Evolutionary conservation across 2,113 vertebrate genomes (phyloP).

Genomic region (Pachycephala philippinensis): DNA sequence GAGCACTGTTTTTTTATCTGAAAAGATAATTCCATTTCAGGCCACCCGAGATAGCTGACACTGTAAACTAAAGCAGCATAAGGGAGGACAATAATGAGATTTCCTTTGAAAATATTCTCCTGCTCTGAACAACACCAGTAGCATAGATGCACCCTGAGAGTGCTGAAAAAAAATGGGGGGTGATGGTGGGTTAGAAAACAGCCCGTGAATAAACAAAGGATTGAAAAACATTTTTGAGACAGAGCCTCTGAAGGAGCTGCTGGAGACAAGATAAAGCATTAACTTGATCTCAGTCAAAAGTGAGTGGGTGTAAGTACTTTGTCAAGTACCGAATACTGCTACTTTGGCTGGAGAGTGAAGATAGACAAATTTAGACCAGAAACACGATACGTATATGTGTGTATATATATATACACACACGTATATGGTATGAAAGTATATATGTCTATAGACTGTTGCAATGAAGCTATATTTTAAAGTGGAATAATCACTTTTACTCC

Average conservation of each 20-base stretch:
- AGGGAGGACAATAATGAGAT: neutral
- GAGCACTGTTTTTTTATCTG: neutral
- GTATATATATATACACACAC: neutral
- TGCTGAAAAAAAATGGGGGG: neutral
- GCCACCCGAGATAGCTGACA: neutral
- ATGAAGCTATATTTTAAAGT: neutral
- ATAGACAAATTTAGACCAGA: conserved; percentile 38
- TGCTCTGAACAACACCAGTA: neutral
- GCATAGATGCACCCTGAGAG: neutral
- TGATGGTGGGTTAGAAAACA: neutral
- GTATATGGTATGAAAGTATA: neutral
- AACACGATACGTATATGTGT: neutral
- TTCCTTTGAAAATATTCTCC: neutral
- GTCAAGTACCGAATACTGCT: conserved; percentile 3
- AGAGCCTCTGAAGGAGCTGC: neutral
- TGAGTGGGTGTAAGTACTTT: conserved; percentile 35
- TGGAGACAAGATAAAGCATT: conserved; percentile 25
- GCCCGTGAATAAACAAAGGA: neutral
- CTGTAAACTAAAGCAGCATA: neutral
- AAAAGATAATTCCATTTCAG: neutral
- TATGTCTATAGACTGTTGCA: neutral
- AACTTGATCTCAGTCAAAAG: conserved; percentile 38
- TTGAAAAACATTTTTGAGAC: neutral
- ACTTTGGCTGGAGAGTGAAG: conserved; percentile 45
- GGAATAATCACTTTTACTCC: neutral